Evolutionary conservation across 2,888 invertebrate genomes (phyloP).

Genomic region (Gibbula magus): DNA sequence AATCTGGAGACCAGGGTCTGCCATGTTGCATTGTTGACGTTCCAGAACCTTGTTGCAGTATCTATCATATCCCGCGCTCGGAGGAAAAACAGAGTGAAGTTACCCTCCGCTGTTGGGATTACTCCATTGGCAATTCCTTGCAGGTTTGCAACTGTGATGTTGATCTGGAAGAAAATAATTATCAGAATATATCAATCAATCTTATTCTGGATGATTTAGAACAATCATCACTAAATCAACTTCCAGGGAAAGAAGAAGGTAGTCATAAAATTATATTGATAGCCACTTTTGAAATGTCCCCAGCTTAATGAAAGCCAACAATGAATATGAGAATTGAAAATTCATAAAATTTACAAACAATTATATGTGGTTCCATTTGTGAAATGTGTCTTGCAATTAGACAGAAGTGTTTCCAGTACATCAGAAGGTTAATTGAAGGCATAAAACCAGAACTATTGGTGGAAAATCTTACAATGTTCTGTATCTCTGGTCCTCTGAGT

Average conservation of each 20-base stretch:
- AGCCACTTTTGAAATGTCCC: too few species aligned
- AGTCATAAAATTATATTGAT: too few species aligned
- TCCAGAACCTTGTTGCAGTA: constrained; percentile 9
- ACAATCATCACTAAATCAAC: too few species aligned
- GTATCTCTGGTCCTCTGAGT: not conserved
- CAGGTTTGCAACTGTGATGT: constrained; percentile 25
- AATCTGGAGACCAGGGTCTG: constrained; percentile 24
- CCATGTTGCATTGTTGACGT: constrained; percentile 28
- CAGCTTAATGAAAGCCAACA: not conserved
- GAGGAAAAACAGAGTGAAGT: constrained; percentile 4
- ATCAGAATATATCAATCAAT: not conserved
- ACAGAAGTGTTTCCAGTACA: not conserved
- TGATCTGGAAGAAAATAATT: constrained; percentile 27
- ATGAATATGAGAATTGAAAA: not conserved
- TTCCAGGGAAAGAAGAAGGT: too few species aligned
- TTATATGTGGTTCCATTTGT: too few species aligned
- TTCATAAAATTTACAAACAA: not conserved
- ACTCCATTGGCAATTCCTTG: constrained; percentile 22
- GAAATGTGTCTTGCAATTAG: not conserved
- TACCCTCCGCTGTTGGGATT: not conserved
- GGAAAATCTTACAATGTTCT: constrained; percentile 18
- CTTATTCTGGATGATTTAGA: too few species aligned
- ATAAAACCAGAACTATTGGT: not conserved
- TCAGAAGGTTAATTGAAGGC: not conserved
- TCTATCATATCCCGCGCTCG: constrained; percentile 13